Percentiles rank a stretch among this genome's conserved stretches.
These are phyloP conservation scores for Melanerpes formicivorus DNA, from an alignment of 2,113 vertebrate species.

Conservation along the genomic window DNA sequence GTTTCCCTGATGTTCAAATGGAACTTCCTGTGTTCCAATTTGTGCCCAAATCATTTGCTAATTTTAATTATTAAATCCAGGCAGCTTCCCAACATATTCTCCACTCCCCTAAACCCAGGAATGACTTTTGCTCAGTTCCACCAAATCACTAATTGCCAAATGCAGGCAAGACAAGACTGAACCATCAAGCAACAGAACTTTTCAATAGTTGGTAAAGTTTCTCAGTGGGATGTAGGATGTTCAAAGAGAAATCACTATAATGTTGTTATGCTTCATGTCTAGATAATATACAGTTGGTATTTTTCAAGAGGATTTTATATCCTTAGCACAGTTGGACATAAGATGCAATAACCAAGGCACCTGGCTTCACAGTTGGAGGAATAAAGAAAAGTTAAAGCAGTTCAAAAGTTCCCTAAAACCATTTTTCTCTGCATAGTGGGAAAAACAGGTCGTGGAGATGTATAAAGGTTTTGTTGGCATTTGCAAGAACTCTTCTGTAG, in stretches of 20 bases:
- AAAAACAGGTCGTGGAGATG: not conserved
- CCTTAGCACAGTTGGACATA: slow-evolving; percentile 6
- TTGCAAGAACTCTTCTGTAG: not conserved
- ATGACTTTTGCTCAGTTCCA: not conserved
- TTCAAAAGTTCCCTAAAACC: not conserved
- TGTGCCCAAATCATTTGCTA: not conserved
- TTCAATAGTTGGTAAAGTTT: not conserved
- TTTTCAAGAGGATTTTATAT: slow-evolving; percentile 50
- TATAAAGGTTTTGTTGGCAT: not conserved
- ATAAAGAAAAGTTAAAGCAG: slow-evolving; percentile 38
- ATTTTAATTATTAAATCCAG: not conserved
- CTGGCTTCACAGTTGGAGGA: slow-evolving; percentile 47
- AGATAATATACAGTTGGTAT: slow-evolving; percentile 24
- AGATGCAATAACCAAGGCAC: slow-evolving; percentile 1
- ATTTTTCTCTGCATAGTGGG: not conserved
- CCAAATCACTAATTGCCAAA: not conserved
- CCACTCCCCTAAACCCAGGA: not conserved
- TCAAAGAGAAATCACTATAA: not conserved
- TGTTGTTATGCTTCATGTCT: slow-evolving; percentile 24
- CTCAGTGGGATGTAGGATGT: not conserved
- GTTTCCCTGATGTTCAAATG: too few relatives aligned
- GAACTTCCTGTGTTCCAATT: too few relatives aligned
- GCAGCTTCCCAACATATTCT: not conserved
- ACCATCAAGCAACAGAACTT: not conserved
- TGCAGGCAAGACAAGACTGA: not conserved